Evolutionary conservation across 2,113 vertebrate genomes (phyloP).

Genomic region (Panurus biarmicus): DNA sequence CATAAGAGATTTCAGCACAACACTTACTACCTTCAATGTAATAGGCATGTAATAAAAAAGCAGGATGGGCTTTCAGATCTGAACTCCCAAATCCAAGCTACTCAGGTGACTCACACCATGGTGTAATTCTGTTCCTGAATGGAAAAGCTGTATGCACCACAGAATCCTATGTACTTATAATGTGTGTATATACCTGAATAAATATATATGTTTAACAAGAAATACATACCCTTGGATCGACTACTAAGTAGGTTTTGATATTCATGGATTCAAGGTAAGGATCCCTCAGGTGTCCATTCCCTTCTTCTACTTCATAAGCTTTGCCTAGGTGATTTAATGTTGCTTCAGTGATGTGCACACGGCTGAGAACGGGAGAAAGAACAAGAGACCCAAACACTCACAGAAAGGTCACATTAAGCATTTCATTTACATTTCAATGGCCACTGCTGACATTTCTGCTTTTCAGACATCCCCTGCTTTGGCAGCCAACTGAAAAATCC

Average conservation of each 20-base stretch:
- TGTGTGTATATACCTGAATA: neutral
- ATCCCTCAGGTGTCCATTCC: constrained; percentile 86
- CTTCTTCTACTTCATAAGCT: constrained; percentile 94
- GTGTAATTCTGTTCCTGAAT: neutral
- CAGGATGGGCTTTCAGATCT: neutral
- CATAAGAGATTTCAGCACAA: neutral
- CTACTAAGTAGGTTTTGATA: constrained; percentile 86
- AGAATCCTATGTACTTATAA: neutral
- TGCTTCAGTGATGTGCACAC: constrained; percentile 96
- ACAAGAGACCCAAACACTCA: constrained; percentile 18
- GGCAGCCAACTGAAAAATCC: constrained; percentile 14
- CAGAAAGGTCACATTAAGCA: constrained; percentile 40
- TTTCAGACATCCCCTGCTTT: constrained; percentile 13
- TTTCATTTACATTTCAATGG: constrained; percentile 57
- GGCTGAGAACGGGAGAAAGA: constrained; percentile 65
- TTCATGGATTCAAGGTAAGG: constrained; percentile 89
- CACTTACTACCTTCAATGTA: neutral
- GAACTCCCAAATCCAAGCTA: neutral
- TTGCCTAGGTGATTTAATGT: constrained; percentile 91
- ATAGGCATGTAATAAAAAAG: neutral
- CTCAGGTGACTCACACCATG: neutral
- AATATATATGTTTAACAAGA: neutral
- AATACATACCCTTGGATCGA: constrained; percentile 85
- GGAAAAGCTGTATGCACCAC: neutral
- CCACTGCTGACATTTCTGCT: constrained; percentile 7